These are phyloP conservation scores for Cepaea hortensis DNA, from an alignment of 2,888 invertebrate genomes.

Conservation along the genomic window DNA sequence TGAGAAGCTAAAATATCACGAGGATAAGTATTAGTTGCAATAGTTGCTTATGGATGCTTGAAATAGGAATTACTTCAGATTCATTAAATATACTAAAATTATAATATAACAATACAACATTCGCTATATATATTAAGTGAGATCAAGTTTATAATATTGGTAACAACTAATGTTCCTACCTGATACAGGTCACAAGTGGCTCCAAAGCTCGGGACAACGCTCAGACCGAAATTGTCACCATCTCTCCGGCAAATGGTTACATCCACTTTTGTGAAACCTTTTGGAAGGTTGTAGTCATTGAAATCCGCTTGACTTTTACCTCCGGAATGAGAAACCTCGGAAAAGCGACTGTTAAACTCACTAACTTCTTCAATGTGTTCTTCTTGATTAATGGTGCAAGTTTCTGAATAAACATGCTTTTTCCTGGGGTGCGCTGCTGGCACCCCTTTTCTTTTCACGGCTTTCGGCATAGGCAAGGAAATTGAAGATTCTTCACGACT, in stretches of 20 bases:
- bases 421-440: background rate
- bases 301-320: too few relatives aligned
- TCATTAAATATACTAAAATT: too few relatives aligned
- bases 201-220: conserved; percentile 71
- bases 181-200: conserved; percentile 68
- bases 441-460: background rate
- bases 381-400: background rate
- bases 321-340: background rate
- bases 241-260: conserved; percentile 61
- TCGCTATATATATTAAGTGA: too few relatives aligned
- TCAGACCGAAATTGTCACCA: conserved; percentile 68
- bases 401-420: background rate
- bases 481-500: background rate
- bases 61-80: too few relatives aligned
- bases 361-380: background rate
- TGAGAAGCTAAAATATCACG: too few relatives aligned
- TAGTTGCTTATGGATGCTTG: too few relatives aligned
- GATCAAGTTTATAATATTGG: too few relatives aligned
- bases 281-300: conserved; percentile 46
- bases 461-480: background rate
- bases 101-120: too few relatives aligned
- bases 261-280: conserved; percentile 59
- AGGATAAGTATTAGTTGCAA: too few relatives aligned
- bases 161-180: conserved; percentile 55
- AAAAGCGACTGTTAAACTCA: too few relatives aligned